Base-by-base conservation (phyloP, 2,113 vertebrate genomes). In the Suncus etruscus region DNA sequence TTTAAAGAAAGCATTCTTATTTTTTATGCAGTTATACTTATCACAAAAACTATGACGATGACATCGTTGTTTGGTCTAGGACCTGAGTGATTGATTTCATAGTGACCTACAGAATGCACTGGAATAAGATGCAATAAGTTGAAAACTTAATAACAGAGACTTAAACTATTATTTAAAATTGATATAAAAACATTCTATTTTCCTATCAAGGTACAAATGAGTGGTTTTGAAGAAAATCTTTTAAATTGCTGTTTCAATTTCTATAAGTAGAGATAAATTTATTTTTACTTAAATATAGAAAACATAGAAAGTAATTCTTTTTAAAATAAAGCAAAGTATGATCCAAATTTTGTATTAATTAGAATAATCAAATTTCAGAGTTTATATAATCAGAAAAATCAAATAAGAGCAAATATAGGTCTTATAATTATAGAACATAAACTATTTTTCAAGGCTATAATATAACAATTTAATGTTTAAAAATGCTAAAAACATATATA, bases 21-120 rank as follows among this genome's bases (percentile, higher is more conserved):
- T 89, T 78, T 47, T 84, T 90, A 79, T 39, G 24, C 7, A 47
- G 6, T 91, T 92, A 66, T 66, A 63, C 39, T 91, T 85, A 94
- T 92, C 81, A 90, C 75, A 84, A 92, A 87, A 92, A 87, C 70
- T 81, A 82, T 74, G 86, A 54, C 31, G 45, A 65, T 87, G 85
- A 90, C 39, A 72, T 95, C 87, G 95, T 66, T 83, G 78, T 89
- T 90, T 91, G 83, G 84, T 89, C 66, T 95, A 82, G 61, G 68
- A 74, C 45, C n/a, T 91, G 54, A 78, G 61, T 50, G 84, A 92
- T 3, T 61, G 87, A 94, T 93, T 90, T 95, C 74, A 83, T 65
- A 65, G 77, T 77, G 69, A 89, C 69, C 66, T 94, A 70, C 88
- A 86, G 51, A 79, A 86, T 87, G 63, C 29, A 76, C 1, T 50